Conservation (phyloP, 53 echinoderm and acorn worm genomes). For the Holothuria leucospilota region DNA sequence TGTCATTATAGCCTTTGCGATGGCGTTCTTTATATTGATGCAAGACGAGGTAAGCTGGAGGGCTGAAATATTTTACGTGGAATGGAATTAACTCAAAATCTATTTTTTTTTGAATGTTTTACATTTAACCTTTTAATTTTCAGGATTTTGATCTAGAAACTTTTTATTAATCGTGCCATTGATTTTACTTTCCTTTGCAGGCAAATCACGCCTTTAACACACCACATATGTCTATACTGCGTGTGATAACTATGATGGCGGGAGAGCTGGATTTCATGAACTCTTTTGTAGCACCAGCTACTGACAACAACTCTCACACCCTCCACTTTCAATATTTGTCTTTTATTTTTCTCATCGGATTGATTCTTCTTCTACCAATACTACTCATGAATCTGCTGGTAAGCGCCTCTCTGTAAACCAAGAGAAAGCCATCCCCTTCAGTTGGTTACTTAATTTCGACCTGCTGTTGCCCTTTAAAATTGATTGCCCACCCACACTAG, state of each 20-base stretch:
- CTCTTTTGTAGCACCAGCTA: slow-evolving; percentile 78
- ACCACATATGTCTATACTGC: slow-evolving; percentile 64
- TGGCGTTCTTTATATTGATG: slow-evolving; percentile 87
- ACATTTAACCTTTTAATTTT: too few relatives aligned
- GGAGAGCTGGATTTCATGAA: slow-evolving; percentile 93
- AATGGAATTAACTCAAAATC: too few relatives aligned
- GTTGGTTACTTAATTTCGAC: too few relatives aligned
- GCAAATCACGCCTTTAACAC: slow-evolving; percentile 71
- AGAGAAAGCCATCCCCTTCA: too few relatives aligned
- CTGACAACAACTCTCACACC: slow-evolving; percentile 54
- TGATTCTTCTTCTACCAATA: slow-evolving; percentile 81
- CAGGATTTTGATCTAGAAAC: neutral
- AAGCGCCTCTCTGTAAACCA: neutral
- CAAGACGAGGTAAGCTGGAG: slow-evolving; percentile 71
- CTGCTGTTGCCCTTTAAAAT: too few relatives aligned
- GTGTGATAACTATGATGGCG: slow-evolving; percentile 89
- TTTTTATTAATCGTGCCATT: neutral
- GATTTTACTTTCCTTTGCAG: slow-evolving; percentile 29
- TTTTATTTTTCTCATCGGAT: slow-evolving; percentile 61
- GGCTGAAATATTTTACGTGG: neutral
- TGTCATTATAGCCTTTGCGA: slow-evolving; percentile 82
- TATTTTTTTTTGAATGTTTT: too few relatives aligned
- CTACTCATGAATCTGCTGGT: slow-evolving; percentile 95
- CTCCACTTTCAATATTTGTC: slow-evolving; percentile 58
- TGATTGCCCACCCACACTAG: too few relatives aligned